Conservation (phyloP, 2,888 invertebrate genomes). For the Erebia aethiops region DNA sequence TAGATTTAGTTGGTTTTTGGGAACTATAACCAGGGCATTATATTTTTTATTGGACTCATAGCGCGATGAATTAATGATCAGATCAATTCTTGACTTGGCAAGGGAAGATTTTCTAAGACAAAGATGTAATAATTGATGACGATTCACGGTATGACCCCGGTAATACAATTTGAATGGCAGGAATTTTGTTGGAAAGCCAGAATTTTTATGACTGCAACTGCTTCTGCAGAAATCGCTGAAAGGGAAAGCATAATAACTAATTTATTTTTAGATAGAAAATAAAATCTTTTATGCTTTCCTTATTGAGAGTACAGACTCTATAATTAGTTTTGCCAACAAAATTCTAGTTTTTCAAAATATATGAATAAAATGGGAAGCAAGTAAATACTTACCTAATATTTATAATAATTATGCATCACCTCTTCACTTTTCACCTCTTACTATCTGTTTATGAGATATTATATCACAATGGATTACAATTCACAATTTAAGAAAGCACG, state of each 20-base stretch:
- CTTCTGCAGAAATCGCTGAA: neutral
- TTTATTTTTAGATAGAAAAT: too few species aligned
- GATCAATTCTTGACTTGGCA: too few species aligned
- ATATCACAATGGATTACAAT: too few species aligned
- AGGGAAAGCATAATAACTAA: too few species aligned
- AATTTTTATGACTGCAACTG: neutral
- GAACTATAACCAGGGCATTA: neutral
- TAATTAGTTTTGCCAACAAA: neutral
- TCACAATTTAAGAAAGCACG: too few species aligned
- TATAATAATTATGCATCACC: neutral
- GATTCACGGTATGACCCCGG: too few species aligned
- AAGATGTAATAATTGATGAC: too few species aligned
- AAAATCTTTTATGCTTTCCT: too few species aligned
- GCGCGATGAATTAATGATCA: neutral
- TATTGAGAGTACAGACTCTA: too few species aligned
- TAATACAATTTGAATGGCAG: too few species aligned
- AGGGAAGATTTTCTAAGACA: too few species aligned
- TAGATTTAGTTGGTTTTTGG: constrained; percentile 9
- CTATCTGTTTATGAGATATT: neutral
- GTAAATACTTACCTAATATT: neutral
- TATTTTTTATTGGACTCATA: neutral
- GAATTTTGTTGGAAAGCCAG: constrained; percentile 13
- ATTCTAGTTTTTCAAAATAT: neutral
- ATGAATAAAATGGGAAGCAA: neutral
- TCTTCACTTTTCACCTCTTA: neutral